These are phyloP conservation scores for Phalacrocorax pelagicus DNA, from an alignment of 2,113 vertebrate genomes.

Conservation along the genomic window DNA sequence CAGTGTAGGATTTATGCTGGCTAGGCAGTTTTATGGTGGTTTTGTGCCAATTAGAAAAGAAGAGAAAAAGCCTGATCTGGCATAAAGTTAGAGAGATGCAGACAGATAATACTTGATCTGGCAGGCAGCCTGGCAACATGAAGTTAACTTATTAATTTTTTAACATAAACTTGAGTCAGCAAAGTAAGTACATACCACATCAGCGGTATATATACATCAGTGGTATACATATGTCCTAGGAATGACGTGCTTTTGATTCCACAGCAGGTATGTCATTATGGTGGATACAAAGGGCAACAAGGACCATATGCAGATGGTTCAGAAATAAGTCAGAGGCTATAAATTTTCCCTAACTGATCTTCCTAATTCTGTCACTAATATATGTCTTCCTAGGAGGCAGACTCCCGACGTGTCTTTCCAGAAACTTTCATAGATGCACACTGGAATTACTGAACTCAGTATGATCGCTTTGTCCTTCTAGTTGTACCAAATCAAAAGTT, in stretches of 20 bases:
- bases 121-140: neutral
- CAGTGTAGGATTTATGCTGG: neutral
- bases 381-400: neutral
- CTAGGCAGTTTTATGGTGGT: neutral
- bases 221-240: too few species aligned
- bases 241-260: neutral
- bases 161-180: neutral
- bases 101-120: neutral
- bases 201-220: neutral
- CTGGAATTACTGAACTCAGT: neutral
- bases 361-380: neutral
- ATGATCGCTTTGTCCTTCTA: neutral
- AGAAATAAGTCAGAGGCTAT: neutral
- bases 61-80: neutral
- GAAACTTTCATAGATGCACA: fast-evolving
- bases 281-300: neutral
- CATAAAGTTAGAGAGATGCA: neutral
- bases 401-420: neutral
- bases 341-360: neutral
- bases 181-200: neutral
- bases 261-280: neutral
- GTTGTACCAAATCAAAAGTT: neutral
- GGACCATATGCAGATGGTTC: neutral
- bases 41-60: neutral
- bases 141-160: conserved; percentile 30